These are phyloP conservation scores for Hyaena hyaena DNA, from an alignment of 2,113 vertebrate species.

Conservation along the genomic window DNA sequence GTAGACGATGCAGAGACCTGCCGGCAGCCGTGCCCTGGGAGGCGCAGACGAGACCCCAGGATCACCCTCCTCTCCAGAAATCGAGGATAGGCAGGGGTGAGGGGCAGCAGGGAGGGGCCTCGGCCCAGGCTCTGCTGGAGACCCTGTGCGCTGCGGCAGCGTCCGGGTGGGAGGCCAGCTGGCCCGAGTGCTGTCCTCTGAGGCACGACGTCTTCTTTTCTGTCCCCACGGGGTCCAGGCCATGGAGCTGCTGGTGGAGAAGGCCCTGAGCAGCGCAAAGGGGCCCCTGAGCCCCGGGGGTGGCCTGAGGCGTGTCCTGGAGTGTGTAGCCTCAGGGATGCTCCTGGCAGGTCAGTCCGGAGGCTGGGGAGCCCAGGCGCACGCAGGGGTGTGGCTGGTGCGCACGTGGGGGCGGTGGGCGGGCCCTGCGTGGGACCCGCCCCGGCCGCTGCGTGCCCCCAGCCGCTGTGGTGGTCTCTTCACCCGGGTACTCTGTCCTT, in stretches of 20 bases:
- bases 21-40: accelerated
- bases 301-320: conserved; percentile 87
- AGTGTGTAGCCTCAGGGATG: conserved; percentile 86
- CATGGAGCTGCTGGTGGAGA: conserved; percentile 88
- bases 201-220: accelerated
- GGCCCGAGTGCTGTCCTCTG: accelerated
- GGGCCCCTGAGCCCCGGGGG: conserved; percentile 86
- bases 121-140: background rate
- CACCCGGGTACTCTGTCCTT: background rate
- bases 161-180: no score
- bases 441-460: background rate
- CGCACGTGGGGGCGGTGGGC: background rate
- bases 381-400: no score
- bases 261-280: conserved; percentile 85
- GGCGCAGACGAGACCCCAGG: no score
- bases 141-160: background rate
- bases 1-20: no score
- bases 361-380: accelerated
- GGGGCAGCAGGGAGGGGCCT: background rate
- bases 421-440: background rate
- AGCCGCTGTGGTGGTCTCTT: accelerated
- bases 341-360: conserved; percentile 84
- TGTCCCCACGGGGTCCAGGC: conserved; percentile 74
- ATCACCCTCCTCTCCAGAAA: background rate
- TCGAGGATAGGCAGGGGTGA: background rate